These are phyloP conservation scores for Holothuria glaberrima DNA, from an alignment of 35 echinoderm and acorn worm genomes.

Conservation along the genomic window DNA sequence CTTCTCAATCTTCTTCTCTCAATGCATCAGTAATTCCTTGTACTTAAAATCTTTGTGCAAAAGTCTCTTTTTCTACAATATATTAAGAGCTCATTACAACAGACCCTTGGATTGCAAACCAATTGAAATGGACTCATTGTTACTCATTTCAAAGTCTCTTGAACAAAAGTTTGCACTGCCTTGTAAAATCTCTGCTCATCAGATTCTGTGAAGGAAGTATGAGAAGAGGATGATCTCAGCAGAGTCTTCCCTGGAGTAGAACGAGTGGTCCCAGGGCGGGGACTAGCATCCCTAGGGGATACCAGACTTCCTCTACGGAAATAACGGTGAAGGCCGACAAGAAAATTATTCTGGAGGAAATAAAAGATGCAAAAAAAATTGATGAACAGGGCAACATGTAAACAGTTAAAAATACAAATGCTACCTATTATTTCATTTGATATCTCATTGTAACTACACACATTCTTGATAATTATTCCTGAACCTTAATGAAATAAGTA, in stretches of 20 bases:
- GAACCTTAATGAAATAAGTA: no score
- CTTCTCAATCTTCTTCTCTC: no score
- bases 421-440: no score
- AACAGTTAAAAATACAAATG: no score
- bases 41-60: no score
- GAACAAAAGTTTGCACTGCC: conserved; percentile 78
- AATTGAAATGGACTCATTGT: neutral
- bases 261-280: conserved; percentile 48
- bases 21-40: no score
- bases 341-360: conserved; percentile 66
- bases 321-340: conserved; percentile 73
- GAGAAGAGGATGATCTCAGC: conserved; percentile 60
- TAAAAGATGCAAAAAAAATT: neutral
- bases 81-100: no score
- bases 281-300: conserved; percentile 78
- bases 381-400: neutral
- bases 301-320: conserved; percentile 72
- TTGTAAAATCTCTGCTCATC: conserved; percentile 82
- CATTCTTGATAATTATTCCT: no score
- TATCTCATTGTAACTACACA: no score
- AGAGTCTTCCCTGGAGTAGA: conserved; percentile 43
- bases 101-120: no score
- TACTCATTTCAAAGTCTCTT: conserved; percentile 71
- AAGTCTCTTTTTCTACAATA: no score
- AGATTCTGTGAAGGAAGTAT: conserved; percentile 75